Evolutionary conservation across 2,888 invertebrate species (phyloP).

Genomic region (Oligia strigilis): DNA sequence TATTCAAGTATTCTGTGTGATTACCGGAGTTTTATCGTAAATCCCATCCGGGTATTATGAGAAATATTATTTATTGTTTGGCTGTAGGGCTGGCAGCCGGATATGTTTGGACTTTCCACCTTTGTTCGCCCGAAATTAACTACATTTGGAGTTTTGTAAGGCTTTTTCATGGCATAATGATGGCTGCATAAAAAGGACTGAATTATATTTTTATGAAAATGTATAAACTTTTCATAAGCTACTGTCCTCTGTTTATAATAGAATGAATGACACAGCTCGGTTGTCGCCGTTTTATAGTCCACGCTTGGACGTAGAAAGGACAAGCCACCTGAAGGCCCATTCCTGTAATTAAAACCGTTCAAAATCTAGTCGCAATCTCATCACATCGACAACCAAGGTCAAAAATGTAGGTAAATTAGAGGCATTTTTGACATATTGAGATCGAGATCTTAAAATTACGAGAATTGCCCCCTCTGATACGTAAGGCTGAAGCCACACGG

Average conservation of each 20-base stretch:
- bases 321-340: not conserved
- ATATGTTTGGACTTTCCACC: slow-evolving; percentile 41
- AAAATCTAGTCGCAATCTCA: too few species aligned
- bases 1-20: slow-evolving; percentile 68
- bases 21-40: slow-evolving; percentile 75
- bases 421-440: too few species aligned
- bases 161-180: slow-evolving; percentile 23
- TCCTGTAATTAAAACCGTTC: too few species aligned
- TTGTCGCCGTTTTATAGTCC: not conserved
- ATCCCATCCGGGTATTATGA: slow-evolving; percentile 79
- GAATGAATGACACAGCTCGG: not conserved
- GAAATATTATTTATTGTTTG: slow-evolving; percentile 86
- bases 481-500: too few species aligned
- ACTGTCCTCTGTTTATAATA: not conserved
- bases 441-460: too few species aligned
- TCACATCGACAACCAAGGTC: too few species aligned
- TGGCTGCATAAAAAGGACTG: slow-evolving; percentile 29
- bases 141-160: slow-evolving; percentile 30
- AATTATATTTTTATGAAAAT: slow-evolving; percentile 28
- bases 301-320: not conserved
- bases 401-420: too few species aligned
- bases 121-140: slow-evolving; percentile 39
- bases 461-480: too few species aligned
- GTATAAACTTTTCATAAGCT: slow-evolving; percentile 15
- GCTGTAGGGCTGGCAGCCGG: slow-evolving; percentile 50